Conservation (phyloP, 2,888 invertebrate species). For the Aricia artaxerxes region DNA sequence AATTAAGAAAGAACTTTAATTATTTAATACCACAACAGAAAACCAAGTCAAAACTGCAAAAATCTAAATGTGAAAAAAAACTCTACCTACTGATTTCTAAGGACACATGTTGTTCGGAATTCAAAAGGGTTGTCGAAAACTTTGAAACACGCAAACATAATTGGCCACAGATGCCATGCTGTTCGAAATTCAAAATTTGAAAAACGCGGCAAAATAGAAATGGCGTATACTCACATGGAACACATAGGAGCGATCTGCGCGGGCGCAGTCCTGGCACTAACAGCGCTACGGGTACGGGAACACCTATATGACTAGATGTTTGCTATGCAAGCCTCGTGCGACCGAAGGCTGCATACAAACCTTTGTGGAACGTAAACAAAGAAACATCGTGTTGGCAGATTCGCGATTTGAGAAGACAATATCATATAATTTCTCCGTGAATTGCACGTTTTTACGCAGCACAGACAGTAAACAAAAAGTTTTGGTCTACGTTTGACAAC, state of each 20-base stretch:
- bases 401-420: not conserved
- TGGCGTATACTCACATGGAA: conserved; percentile 22
- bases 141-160: no score
- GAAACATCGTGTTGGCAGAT: not conserved
- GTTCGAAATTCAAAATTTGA: not conserved
- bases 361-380: conserved; percentile 11
- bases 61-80: not conserved
- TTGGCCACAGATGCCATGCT: not conserved
- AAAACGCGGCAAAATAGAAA: conserved; percentile 32
- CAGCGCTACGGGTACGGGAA: conserved; percentile 59
- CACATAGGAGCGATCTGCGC: conserved; percentile 43
- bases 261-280: conserved; percentile 61
- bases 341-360: not conserved
- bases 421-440: not conserved
- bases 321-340: not conserved
- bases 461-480: no score
- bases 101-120: not conserved
- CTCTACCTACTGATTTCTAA: not conserved
- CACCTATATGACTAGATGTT: not conserved
- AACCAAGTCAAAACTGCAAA: not conserved
- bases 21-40: not conserved
- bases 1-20: not conserved
- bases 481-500: no score
- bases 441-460: no score
- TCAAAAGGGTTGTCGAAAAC: not conserved